phyloP scores from a whole-genome alignment of 1,140 invertebrate species.

The Lepidotrigona ventralis region DNA sequence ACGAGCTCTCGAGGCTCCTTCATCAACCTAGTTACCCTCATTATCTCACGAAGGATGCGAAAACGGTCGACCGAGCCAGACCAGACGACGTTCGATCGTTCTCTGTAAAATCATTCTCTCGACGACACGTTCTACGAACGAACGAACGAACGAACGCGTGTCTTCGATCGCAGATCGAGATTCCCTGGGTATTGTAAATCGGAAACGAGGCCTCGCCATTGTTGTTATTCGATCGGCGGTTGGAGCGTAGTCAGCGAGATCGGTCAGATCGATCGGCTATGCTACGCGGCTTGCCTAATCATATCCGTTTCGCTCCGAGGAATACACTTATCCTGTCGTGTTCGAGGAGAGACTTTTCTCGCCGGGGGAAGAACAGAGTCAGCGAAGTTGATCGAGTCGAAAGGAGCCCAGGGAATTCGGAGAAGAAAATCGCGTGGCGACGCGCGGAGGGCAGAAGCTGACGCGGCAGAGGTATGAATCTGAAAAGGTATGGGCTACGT shows the following conservation, averaged over 20 bases:
- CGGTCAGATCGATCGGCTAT: too few species aligned
- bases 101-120: slow-evolving; percentile 1
- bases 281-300: slow-evolving; percentile 48
- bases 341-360: slow-evolving; percentile 51
- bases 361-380: slow-evolving; percentile 28
- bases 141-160: neutral
- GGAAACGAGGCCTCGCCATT: slow-evolving; percentile 3
- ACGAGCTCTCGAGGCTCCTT: neutral
- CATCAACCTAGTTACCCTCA: slow-evolving; percentile 30
- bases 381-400: slow-evolving; percentile 24
- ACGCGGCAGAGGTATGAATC: slow-evolving; percentile 69
- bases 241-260: slow-evolving; percentile 12
- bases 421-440: slow-evolving; percentile 7
- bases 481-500: slow-evolving; percentile 73
- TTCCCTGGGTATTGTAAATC: slow-evolving; percentile 15
- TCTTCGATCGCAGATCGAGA: slow-evolving; percentile 30
- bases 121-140: slow-evolving; percentile 17
- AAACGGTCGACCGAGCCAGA: slow-evolving; percentile 12
- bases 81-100: too few species aligned
- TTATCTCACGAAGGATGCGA: slow-evolving; percentile 13
- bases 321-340: neutral
- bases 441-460: slow-evolving; percentile 65
- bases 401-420: neutral
- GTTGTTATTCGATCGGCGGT: slow-evolving; percentile 36
- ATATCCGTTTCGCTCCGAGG: slow-evolving; percentile 47